phyloP scores from a whole-genome alignment of 2,797 vertebrate species.

The Scyliorhinus canicula region DNA sequence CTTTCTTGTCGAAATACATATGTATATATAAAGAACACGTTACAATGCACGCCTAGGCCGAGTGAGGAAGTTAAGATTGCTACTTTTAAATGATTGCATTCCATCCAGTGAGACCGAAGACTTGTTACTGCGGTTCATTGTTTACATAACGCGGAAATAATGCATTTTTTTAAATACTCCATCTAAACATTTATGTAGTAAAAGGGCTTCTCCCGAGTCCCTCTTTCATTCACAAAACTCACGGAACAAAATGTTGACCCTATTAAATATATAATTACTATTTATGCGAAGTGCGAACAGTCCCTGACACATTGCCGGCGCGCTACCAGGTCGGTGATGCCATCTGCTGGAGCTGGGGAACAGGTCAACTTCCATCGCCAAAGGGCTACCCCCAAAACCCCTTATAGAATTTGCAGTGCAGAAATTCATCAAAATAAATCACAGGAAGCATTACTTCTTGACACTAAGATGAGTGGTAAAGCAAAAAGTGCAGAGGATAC shows the following conservation, averaged over 20 bases:
- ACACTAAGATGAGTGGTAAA: too few relatives aligned
- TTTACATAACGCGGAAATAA: neutral
- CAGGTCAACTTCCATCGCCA: neutral
- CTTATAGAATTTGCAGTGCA: too few relatives aligned
- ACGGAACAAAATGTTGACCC: neutral
- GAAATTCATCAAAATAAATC: neutral
- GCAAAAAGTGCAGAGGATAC: too few relatives aligned
- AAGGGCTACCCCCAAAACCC: neutral
- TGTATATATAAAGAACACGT: too few relatives aligned
- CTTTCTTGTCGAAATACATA: neutral
- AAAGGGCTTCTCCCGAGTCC: neutral
- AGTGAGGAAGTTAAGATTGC: neutral
- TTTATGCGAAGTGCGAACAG: neutral
- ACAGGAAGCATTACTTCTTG: too few relatives aligned
- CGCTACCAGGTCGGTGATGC: neutral
- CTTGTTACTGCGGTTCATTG: neutral
- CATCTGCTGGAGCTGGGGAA: conserved; percentile 22
- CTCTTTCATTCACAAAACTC: neutral
- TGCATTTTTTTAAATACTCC: too few relatives aligned
- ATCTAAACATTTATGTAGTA: neutral
- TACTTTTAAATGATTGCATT: neutral
- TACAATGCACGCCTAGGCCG: too few relatives aligned
- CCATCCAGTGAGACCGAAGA: neutral
- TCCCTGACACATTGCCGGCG: neutral
- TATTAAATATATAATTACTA: conserved; percentile 3